Percentiles rank a stretch among this genome's conserved stretches.
phyloP scores from a whole-genome alignment of 2,797 vertebrate genomes.

The Labeo calbasu region DNA sequence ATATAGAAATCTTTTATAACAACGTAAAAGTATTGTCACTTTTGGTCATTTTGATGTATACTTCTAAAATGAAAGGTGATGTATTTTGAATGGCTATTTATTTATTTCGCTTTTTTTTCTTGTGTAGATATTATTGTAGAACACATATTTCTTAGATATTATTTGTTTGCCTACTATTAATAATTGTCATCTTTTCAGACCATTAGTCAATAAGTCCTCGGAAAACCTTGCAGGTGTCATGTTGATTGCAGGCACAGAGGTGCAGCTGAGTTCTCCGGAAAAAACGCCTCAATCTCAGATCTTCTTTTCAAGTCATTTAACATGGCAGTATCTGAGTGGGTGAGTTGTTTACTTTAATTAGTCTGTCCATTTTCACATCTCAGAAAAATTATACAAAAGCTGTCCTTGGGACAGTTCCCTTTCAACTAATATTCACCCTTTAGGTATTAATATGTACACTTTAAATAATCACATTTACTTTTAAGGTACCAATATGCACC shows the following conservation, averaged over 20 bases:
- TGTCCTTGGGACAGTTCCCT: background rate
- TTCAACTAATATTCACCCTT: background rate
- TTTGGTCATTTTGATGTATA: too few relatives aligned
- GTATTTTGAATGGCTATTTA: background rate
- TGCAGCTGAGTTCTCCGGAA: background rate
- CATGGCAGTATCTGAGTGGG: background rate
- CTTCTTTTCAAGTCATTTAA: constrained; percentile 2
- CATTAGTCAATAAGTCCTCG: background rate
- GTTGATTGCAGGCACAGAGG: background rate
- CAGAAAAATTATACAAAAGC: background rate
- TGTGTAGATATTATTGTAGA: background rate
- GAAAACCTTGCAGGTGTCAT: background rate
- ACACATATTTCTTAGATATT: background rate
- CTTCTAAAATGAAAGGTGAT: too few relatives aligned
- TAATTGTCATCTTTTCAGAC: background rate
- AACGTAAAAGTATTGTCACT: too few relatives aligned
- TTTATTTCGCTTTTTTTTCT: background rate
- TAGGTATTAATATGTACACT: background rate
- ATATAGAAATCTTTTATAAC: too few relatives aligned
- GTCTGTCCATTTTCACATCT: constrained; percentile 13
- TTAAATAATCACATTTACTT: background rate
- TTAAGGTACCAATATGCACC: background rate
- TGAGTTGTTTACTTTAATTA: constrained; percentile 20
- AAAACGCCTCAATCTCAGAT: background rate
- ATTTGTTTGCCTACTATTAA: background rate